Conservation (phyloP, 2,797 vertebrate species). For the Eulemur mongoz region DNA sequence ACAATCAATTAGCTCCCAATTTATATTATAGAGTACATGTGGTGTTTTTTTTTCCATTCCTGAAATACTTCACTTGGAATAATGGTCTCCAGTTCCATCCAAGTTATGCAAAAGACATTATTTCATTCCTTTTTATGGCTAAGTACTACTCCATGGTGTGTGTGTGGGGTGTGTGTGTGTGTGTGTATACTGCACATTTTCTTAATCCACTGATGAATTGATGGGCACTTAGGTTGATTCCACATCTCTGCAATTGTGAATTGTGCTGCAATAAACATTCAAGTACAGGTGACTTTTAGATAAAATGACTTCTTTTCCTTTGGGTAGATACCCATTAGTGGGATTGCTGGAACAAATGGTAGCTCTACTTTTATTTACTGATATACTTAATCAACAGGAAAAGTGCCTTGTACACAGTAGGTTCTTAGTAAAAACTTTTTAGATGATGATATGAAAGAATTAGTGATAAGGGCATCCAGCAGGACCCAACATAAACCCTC, state of each 20-base stretch:
- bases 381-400: background rate
- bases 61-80: background rate
- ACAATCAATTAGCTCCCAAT: background rate
- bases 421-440: background rate
- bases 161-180: no score
- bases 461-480: background rate
- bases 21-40: background rate
- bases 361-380: background rate
- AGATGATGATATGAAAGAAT: background rate
- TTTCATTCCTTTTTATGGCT: background rate
- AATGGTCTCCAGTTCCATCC: background rate
- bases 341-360: no score
- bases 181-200: background rate
- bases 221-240: background rate
- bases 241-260: background rate
- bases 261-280: no score
- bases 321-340: no score
- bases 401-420: background rate
- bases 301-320: no score
- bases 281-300: no score
- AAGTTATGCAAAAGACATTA: background rate
- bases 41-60: background rate
- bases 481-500: background rate
- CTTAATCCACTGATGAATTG: background rate
- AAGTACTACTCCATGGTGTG: background rate